These are phyloP conservation scores for Falco concolor DNA, from an alignment of 2,797 vertebrate species.

Conservation along the genomic window DNA sequence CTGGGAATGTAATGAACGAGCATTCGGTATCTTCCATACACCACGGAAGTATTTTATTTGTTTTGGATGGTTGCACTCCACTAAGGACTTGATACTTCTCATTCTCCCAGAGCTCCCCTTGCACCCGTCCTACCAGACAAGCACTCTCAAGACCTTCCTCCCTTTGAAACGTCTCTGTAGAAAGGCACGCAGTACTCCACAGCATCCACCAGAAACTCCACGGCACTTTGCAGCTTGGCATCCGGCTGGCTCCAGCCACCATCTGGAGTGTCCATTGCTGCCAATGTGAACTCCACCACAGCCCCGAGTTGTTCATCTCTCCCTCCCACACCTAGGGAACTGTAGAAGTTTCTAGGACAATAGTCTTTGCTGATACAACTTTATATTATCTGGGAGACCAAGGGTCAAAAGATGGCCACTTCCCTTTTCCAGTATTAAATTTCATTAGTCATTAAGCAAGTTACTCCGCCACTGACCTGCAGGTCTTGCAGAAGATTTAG, in stretches of 20 bases:
- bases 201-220: not conserved
- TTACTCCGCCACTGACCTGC: not conserved
- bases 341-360: not conserved
- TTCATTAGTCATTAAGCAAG: not conserved
- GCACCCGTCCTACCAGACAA: not conserved
- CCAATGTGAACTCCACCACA: not conserved
- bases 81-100: not conserved
- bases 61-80: not conserved
- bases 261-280: not conserved
- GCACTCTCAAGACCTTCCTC: not conserved
- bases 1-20: not conserved
- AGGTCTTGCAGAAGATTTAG: not conserved
- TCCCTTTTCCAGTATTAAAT: not conserved
- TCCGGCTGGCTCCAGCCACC: not conserved
- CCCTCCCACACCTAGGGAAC: not conserved
- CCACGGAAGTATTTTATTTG: not conserved
- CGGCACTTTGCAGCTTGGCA: not conserved
- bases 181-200: not conserved
- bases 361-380: not conserved
- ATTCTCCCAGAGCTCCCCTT: not conserved
- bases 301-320: not conserved
- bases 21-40: not conserved
- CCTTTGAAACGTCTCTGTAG: not conserved
- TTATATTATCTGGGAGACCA: not conserved
- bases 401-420: not conserved